phyloP scores from a whole-genome alignment of 2,888 invertebrate species.

The Hydriomena furcata region DNA sequence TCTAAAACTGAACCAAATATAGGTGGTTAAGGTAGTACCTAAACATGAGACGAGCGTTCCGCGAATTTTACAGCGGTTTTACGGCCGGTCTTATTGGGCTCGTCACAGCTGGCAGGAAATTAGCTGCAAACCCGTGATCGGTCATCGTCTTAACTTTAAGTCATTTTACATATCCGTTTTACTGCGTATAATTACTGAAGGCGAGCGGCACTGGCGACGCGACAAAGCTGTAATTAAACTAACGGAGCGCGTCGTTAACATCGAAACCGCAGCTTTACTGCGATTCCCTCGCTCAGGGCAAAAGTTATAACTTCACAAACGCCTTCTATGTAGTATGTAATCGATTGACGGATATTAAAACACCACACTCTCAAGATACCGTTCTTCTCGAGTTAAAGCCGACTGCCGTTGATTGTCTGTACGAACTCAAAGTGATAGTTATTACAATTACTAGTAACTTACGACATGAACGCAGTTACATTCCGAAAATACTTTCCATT shows the following conservation, averaged over 20 bases:
- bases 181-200: conserved; percentile 72
- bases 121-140: conserved; percentile 66
- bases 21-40: too few relatives aligned
- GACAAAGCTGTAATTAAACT: conserved; percentile 77
- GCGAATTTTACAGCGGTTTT: conserved; percentile 63
- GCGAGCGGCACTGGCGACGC: conserved; percentile 58
- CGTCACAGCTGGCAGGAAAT: conserved; percentile 69
- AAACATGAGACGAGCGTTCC: conserved; percentile 47
- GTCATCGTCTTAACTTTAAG: conserved; percentile 62
- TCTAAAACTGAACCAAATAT: conserved; percentile 17
- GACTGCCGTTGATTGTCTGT: conserved; percentile 32
- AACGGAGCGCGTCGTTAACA: conserved; percentile 73
- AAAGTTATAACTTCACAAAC: conserved; percentile 49
- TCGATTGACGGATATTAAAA: conserved; percentile 50
- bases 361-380: conserved; percentile 46
- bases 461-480: conserved; percentile 34
- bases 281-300: conserved; percentile 53
- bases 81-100: conserved; percentile 59
- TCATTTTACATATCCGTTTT: conserved; percentile 74
- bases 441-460: conserved; percentile 36
- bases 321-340: conserved; percentile 46
- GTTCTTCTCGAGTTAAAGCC: conserved; percentile 36
- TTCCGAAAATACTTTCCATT: conserved; percentile 31
- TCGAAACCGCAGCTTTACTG: conserved; percentile 54
- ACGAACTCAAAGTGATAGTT: conserved; percentile 32